A percentile compares a stretch with the other conserved stretches of the same genome.
These are phyloP conservation scores for Hydra vulgaris DNA, from an alignment of 30 jellyfish, hydroid and myxozoan species.

Conservation along the genomic window DNA sequence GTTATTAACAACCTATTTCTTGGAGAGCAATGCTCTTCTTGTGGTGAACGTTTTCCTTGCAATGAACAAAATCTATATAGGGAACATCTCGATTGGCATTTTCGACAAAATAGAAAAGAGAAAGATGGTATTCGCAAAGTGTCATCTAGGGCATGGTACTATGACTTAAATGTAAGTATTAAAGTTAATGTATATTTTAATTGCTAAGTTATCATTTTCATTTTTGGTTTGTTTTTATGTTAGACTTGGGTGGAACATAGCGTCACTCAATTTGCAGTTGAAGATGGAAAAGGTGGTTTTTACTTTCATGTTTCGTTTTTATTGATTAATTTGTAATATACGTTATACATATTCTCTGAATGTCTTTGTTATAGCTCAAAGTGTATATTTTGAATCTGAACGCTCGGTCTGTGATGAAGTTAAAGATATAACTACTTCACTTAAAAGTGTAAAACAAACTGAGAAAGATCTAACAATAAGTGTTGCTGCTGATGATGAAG, in stretches of 20 bases:
- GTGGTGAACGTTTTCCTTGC: slow-evolving; percentile 83
- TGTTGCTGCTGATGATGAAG: slow-evolving; percentile 19
- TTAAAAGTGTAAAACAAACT: background rate
- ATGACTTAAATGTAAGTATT: slow-evolving; percentile 45
- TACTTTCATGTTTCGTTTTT: no score
- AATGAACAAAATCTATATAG: slow-evolving; percentile 47
- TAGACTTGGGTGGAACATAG: slow-evolving; percentile 30
- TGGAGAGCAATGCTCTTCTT: slow-evolving; percentile 88
- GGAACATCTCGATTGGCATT: slow-evolving; percentile 97
- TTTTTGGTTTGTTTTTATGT: no score
- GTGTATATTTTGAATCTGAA: slow-evolving; percentile 24
- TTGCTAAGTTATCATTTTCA: background rate
- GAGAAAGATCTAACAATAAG: slow-evolving; percentile 3
- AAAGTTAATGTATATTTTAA: background rate
- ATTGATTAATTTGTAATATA: background rate
- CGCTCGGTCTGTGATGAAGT: background rate
- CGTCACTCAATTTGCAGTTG: background rate
- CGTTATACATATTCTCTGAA: background rate
- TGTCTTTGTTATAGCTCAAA: slow-evolving; percentile 16
- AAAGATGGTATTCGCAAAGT: slow-evolving; percentile 54
- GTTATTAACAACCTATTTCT: slow-evolving; percentile 42
- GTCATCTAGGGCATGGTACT: slow-evolving; percentile 77
- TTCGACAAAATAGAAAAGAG: slow-evolving; percentile 59
- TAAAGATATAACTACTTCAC: background rate
- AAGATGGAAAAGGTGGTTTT: slow-evolving; percentile 28